Conservation (phyloP, 2,113 vertebrate genomes). For the Callocephalon fimbriatum region DNA sequence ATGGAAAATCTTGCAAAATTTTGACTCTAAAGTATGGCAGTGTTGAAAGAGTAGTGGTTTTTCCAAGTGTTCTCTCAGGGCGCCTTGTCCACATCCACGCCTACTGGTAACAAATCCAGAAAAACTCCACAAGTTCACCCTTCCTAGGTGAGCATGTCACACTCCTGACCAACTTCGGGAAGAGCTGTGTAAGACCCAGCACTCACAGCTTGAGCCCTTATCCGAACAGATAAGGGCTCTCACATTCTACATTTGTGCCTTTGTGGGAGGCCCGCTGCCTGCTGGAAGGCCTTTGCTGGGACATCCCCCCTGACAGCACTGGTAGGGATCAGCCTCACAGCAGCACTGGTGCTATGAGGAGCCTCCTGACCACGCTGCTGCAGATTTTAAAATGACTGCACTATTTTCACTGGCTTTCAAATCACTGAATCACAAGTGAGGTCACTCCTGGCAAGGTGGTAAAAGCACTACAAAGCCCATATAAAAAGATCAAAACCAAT, state of each 20-base stretch:
- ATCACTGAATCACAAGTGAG: conserved; percentile 14
- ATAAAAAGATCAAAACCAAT: conserved; percentile 40
- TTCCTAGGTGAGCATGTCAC: accelerated
- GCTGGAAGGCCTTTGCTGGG: not conserved
- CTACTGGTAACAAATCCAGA: not conserved
- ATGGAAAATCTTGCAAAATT: not conserved
- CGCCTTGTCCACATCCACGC: not conserved
- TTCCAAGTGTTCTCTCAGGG: not conserved
- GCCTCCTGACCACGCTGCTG: not conserved
- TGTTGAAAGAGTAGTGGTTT: not conserved
- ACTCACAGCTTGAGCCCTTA: not conserved
- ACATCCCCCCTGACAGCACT: accelerated
- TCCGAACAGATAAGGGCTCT: not conserved
- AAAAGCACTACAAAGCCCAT: conserved; percentile 27
- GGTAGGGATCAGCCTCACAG: not conserved
- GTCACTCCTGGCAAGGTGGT: conserved; percentile 17
- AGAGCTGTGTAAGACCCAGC: not conserved
- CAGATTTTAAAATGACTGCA: not conserved
- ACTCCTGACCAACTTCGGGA: not conserved
- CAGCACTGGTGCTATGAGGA: accelerated
- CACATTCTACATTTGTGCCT: not conserved
- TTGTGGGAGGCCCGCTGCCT: accelerated
- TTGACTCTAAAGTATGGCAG: not conserved
- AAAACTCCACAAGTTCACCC: not conserved
- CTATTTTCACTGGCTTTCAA: not conserved